Evolutionary conservation across 2,113 vertebrate genomes (phyloP).

Genomic region (Erinaceus europaeus): DNA sequence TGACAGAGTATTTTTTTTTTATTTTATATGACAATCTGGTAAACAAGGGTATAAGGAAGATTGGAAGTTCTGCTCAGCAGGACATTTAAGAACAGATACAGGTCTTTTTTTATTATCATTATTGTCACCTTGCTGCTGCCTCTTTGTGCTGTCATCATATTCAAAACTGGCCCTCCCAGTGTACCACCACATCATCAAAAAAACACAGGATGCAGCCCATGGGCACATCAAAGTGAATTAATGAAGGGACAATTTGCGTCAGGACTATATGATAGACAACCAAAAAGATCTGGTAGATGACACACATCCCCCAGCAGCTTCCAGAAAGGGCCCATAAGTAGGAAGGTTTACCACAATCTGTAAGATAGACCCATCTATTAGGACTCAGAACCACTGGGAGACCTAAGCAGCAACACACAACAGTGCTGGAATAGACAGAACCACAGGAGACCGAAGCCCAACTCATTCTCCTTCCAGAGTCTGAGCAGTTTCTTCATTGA

Average conservation of each 20-base stretch:
- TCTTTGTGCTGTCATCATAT: background rate
- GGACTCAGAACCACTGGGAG: rapidly evolving
- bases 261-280: background rate
- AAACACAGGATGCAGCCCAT: background rate
- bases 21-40: background rate
- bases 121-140: no score
- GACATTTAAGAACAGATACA: background rate
- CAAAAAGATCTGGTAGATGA: background rate
- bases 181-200: background rate
- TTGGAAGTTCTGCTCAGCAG: background rate
- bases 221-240: background rate
- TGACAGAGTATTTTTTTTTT: background rate
- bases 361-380: rapidly evolving
- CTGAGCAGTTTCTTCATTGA: background rate
- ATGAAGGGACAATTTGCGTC: background rate
- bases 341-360: no score
- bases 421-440: background rate
- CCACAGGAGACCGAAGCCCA: no score
- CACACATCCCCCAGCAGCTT: background rate
- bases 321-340: background rate
- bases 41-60: background rate
- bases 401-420: no score
- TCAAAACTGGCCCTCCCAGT: background rate
- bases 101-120: background rate
- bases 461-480: background rate